Percentiles rank a stretch among this genome's conserved stretches.
Evolutionary conservation across 2,797 vertebrate species (phyloP).

Genomic region (Lemur catta): DNA sequence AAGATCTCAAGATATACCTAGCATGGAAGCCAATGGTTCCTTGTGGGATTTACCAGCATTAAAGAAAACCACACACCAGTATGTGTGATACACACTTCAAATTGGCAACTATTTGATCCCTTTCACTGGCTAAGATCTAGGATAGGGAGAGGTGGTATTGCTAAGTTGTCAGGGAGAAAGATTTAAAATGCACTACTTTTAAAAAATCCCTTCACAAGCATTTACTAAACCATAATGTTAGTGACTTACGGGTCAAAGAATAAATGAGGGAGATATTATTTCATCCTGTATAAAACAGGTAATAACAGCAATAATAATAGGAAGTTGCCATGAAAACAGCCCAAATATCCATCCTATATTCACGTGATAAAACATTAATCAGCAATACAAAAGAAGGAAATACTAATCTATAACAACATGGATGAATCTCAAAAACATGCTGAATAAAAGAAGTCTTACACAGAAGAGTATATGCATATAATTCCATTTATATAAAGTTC

Average conservation of each 20-base stretch:
- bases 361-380: background rate
- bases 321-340: background rate
- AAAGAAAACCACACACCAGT: background rate
- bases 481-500: background rate
- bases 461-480: background rate
- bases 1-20: background rate
- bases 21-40: background rate
- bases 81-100: background rate
- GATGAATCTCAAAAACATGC: background rate
- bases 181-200: background rate
- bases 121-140: background rate
- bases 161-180: background rate
- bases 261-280: background rate
- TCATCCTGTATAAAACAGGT: background rate
- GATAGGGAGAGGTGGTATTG: background rate
- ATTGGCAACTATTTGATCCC: background rate
- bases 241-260: background rate
- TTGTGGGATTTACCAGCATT: background rate
- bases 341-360: background rate
- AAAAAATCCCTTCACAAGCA: background rate
- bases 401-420: background rate
- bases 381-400: background rate
- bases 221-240: constrained; percentile 16
- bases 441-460: background rate
- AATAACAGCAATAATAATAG: constrained; percentile 18